A percentile compares a stretch with the other conserved stretches of the same genome.
Conservation (phyloP, 2,113 vertebrate genomes). For the Lasiurus cinereus region DNA sequence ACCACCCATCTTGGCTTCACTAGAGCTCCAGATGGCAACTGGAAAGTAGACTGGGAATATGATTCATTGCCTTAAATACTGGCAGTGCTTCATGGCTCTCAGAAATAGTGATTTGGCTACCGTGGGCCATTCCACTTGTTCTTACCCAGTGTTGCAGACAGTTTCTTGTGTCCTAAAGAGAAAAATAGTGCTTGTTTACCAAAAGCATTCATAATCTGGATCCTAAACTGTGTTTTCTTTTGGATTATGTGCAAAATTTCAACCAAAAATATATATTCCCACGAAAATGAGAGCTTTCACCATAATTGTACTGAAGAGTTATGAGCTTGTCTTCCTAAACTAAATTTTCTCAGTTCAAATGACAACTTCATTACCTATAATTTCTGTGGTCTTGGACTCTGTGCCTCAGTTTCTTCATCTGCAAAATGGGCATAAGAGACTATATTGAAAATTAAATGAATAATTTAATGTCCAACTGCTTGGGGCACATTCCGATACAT, state of each 20-base stretch:
- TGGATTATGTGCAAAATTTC: conserved; percentile 21
- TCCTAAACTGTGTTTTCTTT: conserved; percentile 8
- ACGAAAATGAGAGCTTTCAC: neutral
- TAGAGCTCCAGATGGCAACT: conserved; percentile 67
- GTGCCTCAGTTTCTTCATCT: conserved; percentile 28
- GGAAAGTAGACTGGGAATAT: conserved; percentile 39
- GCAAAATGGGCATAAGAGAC: conserved; percentile 13
- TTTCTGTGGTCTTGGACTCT: neutral
- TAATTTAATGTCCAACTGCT: neutral
- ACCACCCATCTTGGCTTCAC: conserved; percentile 6
- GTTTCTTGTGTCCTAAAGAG: neutral
- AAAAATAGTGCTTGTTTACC: conserved; percentile 32
- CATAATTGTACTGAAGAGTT: neutral
- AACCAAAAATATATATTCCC: neutral
- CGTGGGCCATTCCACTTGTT: neutral
- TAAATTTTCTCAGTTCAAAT: neutral
- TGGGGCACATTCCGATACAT: neutral
- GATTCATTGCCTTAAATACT: neutral
- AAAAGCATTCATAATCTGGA: neutral
- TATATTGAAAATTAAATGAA: neutral
- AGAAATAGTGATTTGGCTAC: neutral
- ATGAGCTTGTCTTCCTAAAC: neutral
- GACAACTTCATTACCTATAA: neutral
- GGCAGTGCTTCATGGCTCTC: neutral
- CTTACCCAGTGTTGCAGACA: neutral